Base-by-base conservation (phyloP, 2,888 invertebrate species). In the Microctonus hyperodae region DNA sequence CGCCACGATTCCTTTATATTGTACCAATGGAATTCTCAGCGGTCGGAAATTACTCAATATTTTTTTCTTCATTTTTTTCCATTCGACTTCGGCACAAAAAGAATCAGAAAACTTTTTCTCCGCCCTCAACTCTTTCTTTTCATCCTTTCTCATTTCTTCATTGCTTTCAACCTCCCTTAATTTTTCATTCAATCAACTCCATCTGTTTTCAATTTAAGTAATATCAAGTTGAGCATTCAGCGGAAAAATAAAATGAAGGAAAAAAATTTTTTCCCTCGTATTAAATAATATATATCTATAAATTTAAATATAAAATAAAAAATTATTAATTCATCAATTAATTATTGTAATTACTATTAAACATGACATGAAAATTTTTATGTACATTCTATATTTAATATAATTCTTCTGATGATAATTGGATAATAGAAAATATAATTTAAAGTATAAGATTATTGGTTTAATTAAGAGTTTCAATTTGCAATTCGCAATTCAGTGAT, bases 11-110 rank as follows among this genome's bases (percentile, higher is more conserved):
- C 59, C 40, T 64, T 37, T 60, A 60, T 60, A 60, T 65, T 60
- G 51, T 60, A 28, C 51, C 53, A 53, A 60, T 65, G 51, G 55
- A 65, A 65, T 65, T 60, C 65, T 44, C 44, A 65, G 60, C 53
- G 60, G 60, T 59, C 59, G 65, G 60, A 65, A 65, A 65, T 65
- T 65, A 65, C 65, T 65, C 60, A 65, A 65, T 48, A 59, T 65
- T 60, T 55, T 40, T 55, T 16, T 51, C 44, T 40, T 13, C 51
- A 25, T 61, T 11, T 44, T 61, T 31, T n/a, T 20, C 40, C 35
- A 37, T 62, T 53, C 22, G 20, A 53, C 25, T 20, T 53, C 25
- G 10, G 37, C 16, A 16, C 6, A 44, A 1, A 20, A 44, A 44
- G n/a, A 44, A 40, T n/a, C 13, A 7, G 16, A 44, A n/a, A n/a